Percentiles rank a stretch among this genome's conserved stretches.
phyloP scores from a whole-genome alignment of 2,888 invertebrate genomes.

The Lymantria dispar region DNA sequence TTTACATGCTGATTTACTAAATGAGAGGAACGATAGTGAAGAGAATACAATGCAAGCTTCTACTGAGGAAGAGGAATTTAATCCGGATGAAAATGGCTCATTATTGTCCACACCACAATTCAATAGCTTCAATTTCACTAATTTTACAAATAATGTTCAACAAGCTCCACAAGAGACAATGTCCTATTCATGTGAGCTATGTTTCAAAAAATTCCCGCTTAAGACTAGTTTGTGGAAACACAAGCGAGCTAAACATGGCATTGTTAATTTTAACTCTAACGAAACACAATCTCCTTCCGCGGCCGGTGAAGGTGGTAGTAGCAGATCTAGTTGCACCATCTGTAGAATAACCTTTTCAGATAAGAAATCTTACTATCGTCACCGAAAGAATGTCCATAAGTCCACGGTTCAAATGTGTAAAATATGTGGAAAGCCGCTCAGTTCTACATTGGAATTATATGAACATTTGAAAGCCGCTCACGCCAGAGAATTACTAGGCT shows the following conservation, averaged over 20 bases:
- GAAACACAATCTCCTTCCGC: conserved; percentile 39
- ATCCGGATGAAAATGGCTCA: conserved; percentile 70
- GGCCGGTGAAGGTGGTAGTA: conserved; percentile 42
- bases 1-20: conserved; percentile 70
- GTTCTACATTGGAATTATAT: conserved; percentile 84
- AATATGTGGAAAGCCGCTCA: conserved; percentile 84
- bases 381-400: conserved; percentile 81
- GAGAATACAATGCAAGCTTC: conserved; percentile 78
- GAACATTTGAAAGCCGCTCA: conserved; percentile 84
- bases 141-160: conserved; percentile 52
- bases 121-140: conserved; percentile 73
- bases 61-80: conserved; percentile 76
- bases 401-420: conserved; percentile 82
- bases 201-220: conserved; percentile 72
- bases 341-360: conserved; percentile 84
- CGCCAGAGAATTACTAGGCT: conserved; percentile 75
- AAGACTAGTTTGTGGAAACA: conserved; percentile 76
- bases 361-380: conserved; percentile 83
- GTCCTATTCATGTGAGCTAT: conserved; percentile 71
- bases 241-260: conserved; percentile 77
- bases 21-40: conserved; percentile 73
- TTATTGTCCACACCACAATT: conserved; percentile 74
- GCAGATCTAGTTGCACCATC: conserved; percentile 80
- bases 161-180: conserved; percentile 49
- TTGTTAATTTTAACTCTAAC: conserved; percentile 53